Evolutionary conservation across 2,888 invertebrate species (phyloP).

Genomic region (Chymomyza fuscimana): DNA sequence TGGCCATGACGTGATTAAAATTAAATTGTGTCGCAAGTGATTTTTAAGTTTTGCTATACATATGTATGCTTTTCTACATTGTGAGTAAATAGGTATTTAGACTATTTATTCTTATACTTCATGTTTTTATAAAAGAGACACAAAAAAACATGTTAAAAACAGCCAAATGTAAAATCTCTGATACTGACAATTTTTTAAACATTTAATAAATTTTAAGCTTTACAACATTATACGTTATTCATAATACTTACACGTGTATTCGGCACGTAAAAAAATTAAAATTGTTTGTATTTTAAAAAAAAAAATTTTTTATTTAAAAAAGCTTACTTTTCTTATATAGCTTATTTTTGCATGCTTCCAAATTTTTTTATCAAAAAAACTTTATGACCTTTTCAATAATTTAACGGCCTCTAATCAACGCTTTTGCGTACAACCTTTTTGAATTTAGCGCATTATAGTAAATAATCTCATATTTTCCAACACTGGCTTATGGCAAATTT

Average conservation of each 20-base stretch:
- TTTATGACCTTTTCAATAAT: too few relatives aligned
- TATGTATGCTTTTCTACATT: background rate
- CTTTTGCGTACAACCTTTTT: background rate
- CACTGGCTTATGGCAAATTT: background rate
- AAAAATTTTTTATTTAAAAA: too few relatives aligned
- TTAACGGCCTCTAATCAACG: background rate
- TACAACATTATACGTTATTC: background rate
- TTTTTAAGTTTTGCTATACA: background rate
- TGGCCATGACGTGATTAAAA: conserved; percentile 54
- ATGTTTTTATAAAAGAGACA: background rate
- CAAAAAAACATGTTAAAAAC: background rate
- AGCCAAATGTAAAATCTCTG: background rate
- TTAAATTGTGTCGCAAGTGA: conserved; percentile 49
- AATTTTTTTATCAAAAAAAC: too few relatives aligned
- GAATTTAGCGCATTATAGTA: background rate
- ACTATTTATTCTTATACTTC: background rate
- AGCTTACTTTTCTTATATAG: too few relatives aligned
- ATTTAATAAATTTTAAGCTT: background rate
- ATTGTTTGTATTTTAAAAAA: too few relatives aligned
- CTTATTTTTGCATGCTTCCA: too few relatives aligned
- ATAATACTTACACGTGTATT: too few relatives aligned
- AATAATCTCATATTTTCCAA: background rate
- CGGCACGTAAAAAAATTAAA: too few relatives aligned
- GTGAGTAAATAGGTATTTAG: background rate
- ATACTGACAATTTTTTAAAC: background rate